A percentile compares a stretch with the other conserved stretches of the same genome.
Evolutionary conservation across 2,888 invertebrate species (phyloP).

Genomic region (Branchellion lobata): DNA sequence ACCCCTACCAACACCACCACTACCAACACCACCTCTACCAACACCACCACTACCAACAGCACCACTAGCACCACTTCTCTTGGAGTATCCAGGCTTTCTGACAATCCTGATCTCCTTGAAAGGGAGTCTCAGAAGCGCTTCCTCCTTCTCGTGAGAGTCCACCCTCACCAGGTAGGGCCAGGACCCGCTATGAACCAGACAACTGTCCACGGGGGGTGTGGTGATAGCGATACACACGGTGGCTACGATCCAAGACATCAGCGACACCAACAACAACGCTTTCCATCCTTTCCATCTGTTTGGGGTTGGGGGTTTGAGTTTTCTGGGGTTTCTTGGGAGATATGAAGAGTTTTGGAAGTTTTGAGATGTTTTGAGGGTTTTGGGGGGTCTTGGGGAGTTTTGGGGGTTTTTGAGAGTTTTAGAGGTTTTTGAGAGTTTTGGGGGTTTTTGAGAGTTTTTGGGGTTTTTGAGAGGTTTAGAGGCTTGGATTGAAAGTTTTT

Average conservation of each 20-base stretch:
- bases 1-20: background rate
- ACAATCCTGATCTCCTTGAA: conserved; percentile 16
- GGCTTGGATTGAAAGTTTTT: no score
- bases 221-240: conserved; percentile 32
- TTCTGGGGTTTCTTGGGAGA: no score
- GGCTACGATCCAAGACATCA: conserved; percentile 30
- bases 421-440: no score
- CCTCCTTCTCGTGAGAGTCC: conserved; percentile 33
- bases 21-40: background rate
- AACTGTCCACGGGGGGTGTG: conserved; percentile 18
- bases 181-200: conserved; percentile 36
- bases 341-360: no score
- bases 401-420: no score
- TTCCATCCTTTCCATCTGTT: conserved; percentile 37
- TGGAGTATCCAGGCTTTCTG: background rate
- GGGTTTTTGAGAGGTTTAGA: no score
- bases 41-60: background rate
- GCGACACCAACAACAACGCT: conserved; percentile 11
- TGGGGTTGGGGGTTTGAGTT: no score
- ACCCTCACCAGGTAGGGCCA: conserved; percentile 30
- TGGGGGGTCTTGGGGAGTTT: no score
- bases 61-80: background rate
- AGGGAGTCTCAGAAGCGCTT: conserved; percentile 23
- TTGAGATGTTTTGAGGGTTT: no score
- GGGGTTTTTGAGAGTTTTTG: no score